Evolutionary conservation across 2,888 invertebrate genomes (phyloP).

Genomic region (Drosophila quasianomalipes): DNA sequence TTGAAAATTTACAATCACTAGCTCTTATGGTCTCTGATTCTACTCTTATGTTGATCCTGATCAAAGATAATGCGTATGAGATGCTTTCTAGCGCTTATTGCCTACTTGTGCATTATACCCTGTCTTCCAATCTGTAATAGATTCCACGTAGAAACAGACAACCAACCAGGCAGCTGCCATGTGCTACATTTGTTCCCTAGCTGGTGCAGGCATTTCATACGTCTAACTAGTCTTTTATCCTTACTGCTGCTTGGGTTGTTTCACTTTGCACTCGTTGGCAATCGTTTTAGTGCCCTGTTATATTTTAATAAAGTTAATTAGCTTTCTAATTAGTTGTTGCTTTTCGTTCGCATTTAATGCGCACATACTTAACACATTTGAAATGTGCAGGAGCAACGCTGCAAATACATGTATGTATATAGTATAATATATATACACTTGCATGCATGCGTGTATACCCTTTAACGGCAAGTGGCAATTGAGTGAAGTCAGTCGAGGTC

Average conservation of each 20-base stretch:
- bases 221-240: neutral
- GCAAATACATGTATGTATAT: neutral
- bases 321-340: slow-evolving; percentile 77
- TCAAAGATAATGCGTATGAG: neutral
- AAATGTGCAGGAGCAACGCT: slow-evolving; percentile 55
- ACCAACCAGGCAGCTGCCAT: slow-evolving; percentile 34
- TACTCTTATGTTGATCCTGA: neutral
- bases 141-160: slow-evolving; percentile 8
- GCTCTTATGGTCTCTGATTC: neutral
- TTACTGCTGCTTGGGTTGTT: slow-evolving; percentile 6
- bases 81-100: neutral
- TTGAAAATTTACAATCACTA: neutral
- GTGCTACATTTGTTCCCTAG: slow-evolving; percentile 25
- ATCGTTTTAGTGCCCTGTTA: slow-evolving; percentile 44
- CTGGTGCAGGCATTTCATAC: neutral
- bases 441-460: slow-evolving; percentile 3
- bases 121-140: neutral
- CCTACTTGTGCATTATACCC: neutral
- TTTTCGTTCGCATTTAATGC: slow-evolving; percentile 56
- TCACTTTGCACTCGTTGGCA: slow-evolving; percentile 35
- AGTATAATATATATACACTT: slow-evolving; percentile 4
- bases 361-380: slow-evolving; percentile 57
- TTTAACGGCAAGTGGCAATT: slow-evolving; percentile 51
- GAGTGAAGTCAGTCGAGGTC: slow-evolving; percentile 11
- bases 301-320: slow-evolving; percentile 80